Base-by-base conservation (phyloP, 2,888 invertebrate species). In the Horisme vitalbata region DNA sequence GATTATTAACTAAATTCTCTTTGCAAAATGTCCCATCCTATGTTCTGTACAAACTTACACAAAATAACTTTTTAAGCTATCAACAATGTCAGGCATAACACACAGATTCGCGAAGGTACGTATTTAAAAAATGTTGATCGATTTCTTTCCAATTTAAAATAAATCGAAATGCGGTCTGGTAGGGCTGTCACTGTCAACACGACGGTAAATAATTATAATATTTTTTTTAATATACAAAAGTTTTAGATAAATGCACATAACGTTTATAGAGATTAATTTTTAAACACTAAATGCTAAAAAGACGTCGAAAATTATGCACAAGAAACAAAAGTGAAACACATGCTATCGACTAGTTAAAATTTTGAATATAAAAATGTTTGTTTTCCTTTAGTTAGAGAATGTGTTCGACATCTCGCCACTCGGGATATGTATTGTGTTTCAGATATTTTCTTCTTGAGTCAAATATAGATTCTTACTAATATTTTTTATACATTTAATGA, bases 21-120 rank as follows among this genome's bases (percentile, higher is more conserved):
- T 89, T 89, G 89, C 89, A 89, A 88, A 83, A 79, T 84, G 89
- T 89, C 89, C 89, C 89, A 84, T 88, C 88, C 88, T 89, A 88
- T 83, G 67, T 79, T 83, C 84, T 88, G 86, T 88, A 89, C 88
- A 88, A 79, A 83, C 85, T 88, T 86, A 89, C 76, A 82, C 79
- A 80, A 85, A 83, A 83, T 83, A 87, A 87, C 80, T 66, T 72
- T 78, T 79, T 83, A 84, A 80, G 82, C 83, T 85, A 86, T 79
- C 78, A 87, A 86, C 85, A 83, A 82, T 79, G 84, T 79, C 83
- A 68, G 79, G 79, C 83, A 70, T 76, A 79, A 83, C 83, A 84
- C 83, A 79, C 75, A 76, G 75, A 71, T 77, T 68, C 61, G 75
- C 72, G 76, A 84, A 83, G 82, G 79, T 85, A 83, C 83, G 79